Evolutionary conservation across 2,888 invertebrate genomes (phyloP).

Genomic region (Mythimna loreyi): DNA sequence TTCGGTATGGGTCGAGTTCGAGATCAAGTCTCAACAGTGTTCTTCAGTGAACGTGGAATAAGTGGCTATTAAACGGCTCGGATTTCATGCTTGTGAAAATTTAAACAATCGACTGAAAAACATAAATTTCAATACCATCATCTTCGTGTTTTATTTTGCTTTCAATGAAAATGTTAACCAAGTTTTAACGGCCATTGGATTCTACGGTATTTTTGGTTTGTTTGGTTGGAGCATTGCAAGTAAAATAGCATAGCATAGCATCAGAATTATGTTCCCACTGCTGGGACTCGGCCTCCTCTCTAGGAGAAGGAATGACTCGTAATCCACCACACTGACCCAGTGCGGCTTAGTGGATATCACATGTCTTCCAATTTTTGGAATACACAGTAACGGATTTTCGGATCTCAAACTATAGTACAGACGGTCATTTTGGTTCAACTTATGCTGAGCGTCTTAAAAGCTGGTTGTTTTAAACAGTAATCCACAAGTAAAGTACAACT

Average conservation of each 20-base stretch:
- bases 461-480: not conserved
- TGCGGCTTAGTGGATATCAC: too few relatives aligned
- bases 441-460: not conserved
- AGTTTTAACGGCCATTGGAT: not conserved
- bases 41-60: conserved; percentile 35
- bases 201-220: not conserved
- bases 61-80: conserved; percentile 46
- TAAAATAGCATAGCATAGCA: too few relatives aligned
- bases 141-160: conserved; percentile 17
- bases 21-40: conserved; percentile 47
- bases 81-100: conserved; percentile 41
- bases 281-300: too few relatives aligned
- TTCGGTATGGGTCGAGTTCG: conserved; percentile 43
- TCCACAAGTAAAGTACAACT: conserved; percentile 28
- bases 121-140: conserved; percentile 28
- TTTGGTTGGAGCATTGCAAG: not conserved
- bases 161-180: conserved; percentile 4
- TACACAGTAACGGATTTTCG: too few relatives aligned
- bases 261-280: too few relatives aligned
- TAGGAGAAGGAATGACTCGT: too few relatives aligned
- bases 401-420: too few relatives aligned
- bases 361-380: too few relatives aligned
- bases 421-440: too few relatives aligned
- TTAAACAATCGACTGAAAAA: conserved; percentile 37
- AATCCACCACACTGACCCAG: too few relatives aligned